Evolutionary conservation across 2,888 invertebrate species (phyloP), one percentile per base, ranked within the genome.

Genomic region (Diarsia mendica): DNA sequence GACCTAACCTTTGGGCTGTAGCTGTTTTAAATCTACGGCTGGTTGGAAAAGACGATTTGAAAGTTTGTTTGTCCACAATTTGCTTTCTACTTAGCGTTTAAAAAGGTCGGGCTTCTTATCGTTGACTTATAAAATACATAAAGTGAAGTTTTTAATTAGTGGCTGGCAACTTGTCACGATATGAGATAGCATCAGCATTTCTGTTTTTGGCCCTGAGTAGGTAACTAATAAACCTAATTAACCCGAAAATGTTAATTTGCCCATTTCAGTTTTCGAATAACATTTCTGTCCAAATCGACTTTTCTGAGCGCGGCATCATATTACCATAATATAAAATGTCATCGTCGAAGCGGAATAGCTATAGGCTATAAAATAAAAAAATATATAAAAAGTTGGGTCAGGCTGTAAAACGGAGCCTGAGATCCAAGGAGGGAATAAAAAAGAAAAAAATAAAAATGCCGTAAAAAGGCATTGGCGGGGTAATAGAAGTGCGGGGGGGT

Each of bases 381-480:
- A 88, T 82, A 86, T 83, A 85, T n/a, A 78, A 87, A 87, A 87
- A 86, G 74, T 86, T 84, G 88, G 87, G 87, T 86, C 87, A 85
- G 86, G 90, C 89, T 90, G 90, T 91, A 92, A 92, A 92, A 89
- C 89, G 89, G 86, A 87, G 87, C 84, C 89, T 89, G 91, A 86
- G 88, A 89, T 89, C 89, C 91, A 89, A 90, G 84, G 82, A 82
- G 85, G 84, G 88, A 90, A 90, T 90, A 91, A 92, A 93, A 93
- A 91, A 88, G 85, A 89, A 89, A 90, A 75, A 92, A 91, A 93
- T 92, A 93, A 93, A 93, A 92, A 92, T 80, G 89, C 88, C 89
- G 89, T 92, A 93, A 92, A 91, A 91, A 91, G 90, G 90, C 90
- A 90, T 89, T 87, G 87, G 91, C 87, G 91, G 89, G 90, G 92